phyloP scores from a whole-genome alignment of 2,113 vertebrate genomes.

The Dasyprocta punctata region DNA sequence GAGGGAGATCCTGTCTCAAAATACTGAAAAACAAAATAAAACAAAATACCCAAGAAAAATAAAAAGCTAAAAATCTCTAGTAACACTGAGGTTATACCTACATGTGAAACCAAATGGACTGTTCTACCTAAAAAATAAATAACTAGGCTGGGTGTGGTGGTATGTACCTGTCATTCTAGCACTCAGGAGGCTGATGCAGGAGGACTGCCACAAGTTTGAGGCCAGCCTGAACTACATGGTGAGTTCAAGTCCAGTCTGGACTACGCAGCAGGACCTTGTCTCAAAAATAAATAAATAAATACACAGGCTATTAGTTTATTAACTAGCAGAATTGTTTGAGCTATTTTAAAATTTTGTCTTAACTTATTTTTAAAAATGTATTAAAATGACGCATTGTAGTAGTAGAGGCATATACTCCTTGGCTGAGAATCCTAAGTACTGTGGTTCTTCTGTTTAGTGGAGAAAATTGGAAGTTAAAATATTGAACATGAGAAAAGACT shows the following conservation, averaged over 20 bases:
- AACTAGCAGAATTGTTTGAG: not conserved
- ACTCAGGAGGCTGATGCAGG: not conserved
- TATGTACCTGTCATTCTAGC: too few species aligned
- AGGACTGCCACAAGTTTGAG: not conserved
- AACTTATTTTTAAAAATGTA: constrained; percentile 51
- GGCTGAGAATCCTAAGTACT: not conserved
- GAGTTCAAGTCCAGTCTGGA: not conserved
- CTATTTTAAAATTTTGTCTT: constrained; percentile 69
- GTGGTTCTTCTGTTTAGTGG: constrained; percentile 65
- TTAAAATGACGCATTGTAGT: not conserved
- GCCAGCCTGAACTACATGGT: not conserved
- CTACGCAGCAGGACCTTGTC: not conserved
- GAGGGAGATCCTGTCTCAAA: not conserved
- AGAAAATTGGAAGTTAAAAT: constrained; percentile 36
- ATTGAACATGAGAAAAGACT: not conserved
- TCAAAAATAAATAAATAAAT: not conserved
- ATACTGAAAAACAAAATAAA: not conserved
- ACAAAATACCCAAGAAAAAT: not conserved
- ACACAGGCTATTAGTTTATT: not conserved
- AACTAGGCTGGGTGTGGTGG: constrained; percentile 8
- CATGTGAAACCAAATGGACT: constrained; percentile 56
- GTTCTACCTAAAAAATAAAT: not conserved
- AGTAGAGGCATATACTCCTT: not conserved
- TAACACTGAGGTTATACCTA: constrained; percentile 64
- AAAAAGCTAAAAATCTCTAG: constrained; percentile 47